These are phyloP conservation scores for Chrysochloris asiatica DNA, from an alignment of 2,113 vertebrate species.

Conservation along the genomic window DNA sequence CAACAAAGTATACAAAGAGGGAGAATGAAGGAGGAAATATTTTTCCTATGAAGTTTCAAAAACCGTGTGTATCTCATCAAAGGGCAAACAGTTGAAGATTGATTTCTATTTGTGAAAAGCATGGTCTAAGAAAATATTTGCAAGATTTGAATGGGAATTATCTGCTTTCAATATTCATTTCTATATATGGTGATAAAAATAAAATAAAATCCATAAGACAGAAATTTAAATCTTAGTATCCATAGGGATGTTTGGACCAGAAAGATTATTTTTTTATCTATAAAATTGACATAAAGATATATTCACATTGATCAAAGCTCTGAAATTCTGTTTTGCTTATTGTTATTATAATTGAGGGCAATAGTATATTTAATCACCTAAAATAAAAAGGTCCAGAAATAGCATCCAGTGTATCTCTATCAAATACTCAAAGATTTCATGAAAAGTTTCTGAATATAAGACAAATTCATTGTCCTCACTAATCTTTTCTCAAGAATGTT, in stretches of 20 bases:
- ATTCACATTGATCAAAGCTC: constrained; percentile 67
- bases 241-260: constrained; percentile 48
- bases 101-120: constrained; percentile 34
- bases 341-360: constrained; percentile 77
- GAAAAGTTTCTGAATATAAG: constrained; percentile 73
- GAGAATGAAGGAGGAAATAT: not conserved
- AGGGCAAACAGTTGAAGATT: not conserved
- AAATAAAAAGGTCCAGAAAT: constrained; percentile 70
- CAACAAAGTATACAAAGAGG: not conserved
- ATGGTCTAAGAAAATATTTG: constrained; percentile 21
- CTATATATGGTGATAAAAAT: not conserved
- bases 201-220: constrained; percentile 1
- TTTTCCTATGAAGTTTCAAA: constrained; percentile 26
- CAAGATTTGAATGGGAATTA: not conserved
- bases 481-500: constrained; percentile 62
- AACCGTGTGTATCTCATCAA: not conserved
- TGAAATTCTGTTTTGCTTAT: constrained; percentile 63
- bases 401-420: constrained; percentile 67
- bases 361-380: constrained; percentile 72
- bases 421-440: constrained; percentile 69
- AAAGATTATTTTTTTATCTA: constrained; percentile 73
- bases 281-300: constrained; percentile 71
- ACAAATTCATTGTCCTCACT: constrained; percentile 43
- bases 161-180: not conserved
- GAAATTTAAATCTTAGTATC: constrained; percentile 59